A percentile compares a stretch with the other conserved stretches of the same genome.
phyloP scores from a whole-genome alignment of 2,888 invertebrate genomes.

The Xylota sylvarum region DNA sequence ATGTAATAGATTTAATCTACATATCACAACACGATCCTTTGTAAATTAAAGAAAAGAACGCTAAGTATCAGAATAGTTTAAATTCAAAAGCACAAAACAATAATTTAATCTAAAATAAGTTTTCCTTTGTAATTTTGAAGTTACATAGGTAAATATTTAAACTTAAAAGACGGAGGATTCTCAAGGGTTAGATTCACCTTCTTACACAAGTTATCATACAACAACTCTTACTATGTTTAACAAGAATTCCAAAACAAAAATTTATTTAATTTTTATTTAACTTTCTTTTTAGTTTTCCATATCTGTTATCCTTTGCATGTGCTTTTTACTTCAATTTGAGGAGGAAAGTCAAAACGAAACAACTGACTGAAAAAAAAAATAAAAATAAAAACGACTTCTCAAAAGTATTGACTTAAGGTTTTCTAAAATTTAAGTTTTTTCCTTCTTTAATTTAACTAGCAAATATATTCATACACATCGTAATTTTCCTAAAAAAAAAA shows the following conservation, averaged over 20 bases:
- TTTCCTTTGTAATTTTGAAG: too few species aligned
- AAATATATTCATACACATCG: conserved; percentile 66
- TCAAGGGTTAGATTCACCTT: too few species aligned
- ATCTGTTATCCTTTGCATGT: conserved; percentile 40
- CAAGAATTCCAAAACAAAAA: neutral
- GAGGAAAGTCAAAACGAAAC: neutral
- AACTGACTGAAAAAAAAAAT: neutral
- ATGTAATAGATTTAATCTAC: too few species aligned
- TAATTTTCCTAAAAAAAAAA: conserved; percentile 42
- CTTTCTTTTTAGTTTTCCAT: conserved; percentile 17
- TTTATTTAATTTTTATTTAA: conserved; percentile 5
- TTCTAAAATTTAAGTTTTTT: conserved; percentile 4
- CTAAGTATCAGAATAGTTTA: too few species aligned
- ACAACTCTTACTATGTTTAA: too few species aligned
- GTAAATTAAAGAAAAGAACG: too few species aligned
- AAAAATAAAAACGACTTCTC: neutral
- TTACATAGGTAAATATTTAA: too few species aligned
- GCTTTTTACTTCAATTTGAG: conserved; percentile 30
- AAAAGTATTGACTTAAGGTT: neutral
- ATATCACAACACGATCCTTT: too few species aligned
- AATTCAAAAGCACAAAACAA: too few species aligned
- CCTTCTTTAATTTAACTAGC: conserved; percentile 17
- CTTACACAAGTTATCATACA: too few species aligned
- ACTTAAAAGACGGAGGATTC: too few species aligned
- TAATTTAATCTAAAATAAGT: too few species aligned